Conservation (phyloP, 2,113 vertebrate species). For the Myrmecobius fasciatus region DNA sequence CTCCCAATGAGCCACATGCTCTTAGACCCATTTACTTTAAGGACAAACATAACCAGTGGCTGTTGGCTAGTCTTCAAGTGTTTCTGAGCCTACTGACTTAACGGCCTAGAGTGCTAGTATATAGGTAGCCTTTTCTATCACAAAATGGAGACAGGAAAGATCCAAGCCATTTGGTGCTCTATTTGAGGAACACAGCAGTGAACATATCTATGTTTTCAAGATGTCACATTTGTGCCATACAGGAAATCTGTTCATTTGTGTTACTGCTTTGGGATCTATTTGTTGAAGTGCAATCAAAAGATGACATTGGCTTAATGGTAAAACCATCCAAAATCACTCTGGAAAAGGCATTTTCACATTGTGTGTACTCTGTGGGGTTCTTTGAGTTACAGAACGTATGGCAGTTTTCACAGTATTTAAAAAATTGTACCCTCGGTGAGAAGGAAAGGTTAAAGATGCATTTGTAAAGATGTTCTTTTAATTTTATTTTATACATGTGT, state of each 20-base stretch:
- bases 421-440: constrained; percentile 1
- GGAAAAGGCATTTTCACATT: constrained; percentile 6
- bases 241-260: not conserved
- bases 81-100: not conserved
- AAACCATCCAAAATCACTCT: not conserved
- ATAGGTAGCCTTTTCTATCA: not conserved
- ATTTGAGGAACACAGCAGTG: not conserved
- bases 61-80: not conserved
- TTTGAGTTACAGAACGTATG: not conserved
- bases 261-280: not conserved
- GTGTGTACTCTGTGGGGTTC: not conserved
- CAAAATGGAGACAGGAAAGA: not conserved
- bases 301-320: not conserved
- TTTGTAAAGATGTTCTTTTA: constrained; percentile 36
- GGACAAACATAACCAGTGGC: not conserved
- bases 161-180: not conserved
- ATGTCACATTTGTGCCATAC: not conserved
- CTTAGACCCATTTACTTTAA: not conserved
- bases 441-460: constrained; percentile 4
- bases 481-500: not conserved
- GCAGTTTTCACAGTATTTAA: not conserved
- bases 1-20: not conserved
- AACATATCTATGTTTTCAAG: not conserved
- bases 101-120: not conserved
- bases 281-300: not conserved